Conservation (phyloP, 2,797 vertebrate genomes). For the Danionella dracula region DNA sequence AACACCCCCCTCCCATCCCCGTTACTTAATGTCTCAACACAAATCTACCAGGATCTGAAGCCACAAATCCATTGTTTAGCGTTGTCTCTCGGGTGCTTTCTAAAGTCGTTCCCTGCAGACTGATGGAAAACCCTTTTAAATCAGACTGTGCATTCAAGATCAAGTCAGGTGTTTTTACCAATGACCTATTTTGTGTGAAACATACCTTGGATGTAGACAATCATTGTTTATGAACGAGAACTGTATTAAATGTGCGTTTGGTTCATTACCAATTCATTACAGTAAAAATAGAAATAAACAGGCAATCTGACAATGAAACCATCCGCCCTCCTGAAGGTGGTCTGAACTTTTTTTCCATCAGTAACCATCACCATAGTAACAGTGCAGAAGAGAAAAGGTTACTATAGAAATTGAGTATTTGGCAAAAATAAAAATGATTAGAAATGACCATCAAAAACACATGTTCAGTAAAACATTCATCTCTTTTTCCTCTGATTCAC, state of each 20-base stretch:
- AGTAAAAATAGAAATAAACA: too few relatives aligned
- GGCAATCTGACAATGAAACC: too few relatives aligned
- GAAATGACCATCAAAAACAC: too few relatives aligned
- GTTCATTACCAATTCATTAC: too few relatives aligned
- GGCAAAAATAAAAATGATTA: constrained; percentile 35
- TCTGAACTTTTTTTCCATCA: constrained; percentile 60
- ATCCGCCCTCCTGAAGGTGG: constrained; percentile 26
- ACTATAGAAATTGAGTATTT: constrained; percentile 39
- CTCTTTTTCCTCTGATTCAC: too few relatives aligned
- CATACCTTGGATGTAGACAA: neutral
- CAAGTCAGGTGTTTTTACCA: neutral
- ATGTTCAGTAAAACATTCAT: too few relatives aligned
- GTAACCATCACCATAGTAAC: constrained; percentile 74
- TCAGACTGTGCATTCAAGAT: neutral
- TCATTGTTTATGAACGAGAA: too few relatives aligned
- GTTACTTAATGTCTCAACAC: constrained; percentile 6
- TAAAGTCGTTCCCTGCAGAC: neutral
- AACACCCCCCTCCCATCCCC: too few relatives aligned
- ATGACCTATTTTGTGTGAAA: neutral
- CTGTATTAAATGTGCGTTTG: too few relatives aligned
- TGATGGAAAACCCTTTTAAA: neutral
- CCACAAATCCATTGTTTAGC: neutral
- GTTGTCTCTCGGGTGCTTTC: neutral
- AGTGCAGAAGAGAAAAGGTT: constrained; percentile 53
- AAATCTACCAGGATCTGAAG: neutral